Evolutionary conservation across 64 coral and sea anemone species (phyloP).

Genomic region (Catalaphyllia jardinei): DNA sequence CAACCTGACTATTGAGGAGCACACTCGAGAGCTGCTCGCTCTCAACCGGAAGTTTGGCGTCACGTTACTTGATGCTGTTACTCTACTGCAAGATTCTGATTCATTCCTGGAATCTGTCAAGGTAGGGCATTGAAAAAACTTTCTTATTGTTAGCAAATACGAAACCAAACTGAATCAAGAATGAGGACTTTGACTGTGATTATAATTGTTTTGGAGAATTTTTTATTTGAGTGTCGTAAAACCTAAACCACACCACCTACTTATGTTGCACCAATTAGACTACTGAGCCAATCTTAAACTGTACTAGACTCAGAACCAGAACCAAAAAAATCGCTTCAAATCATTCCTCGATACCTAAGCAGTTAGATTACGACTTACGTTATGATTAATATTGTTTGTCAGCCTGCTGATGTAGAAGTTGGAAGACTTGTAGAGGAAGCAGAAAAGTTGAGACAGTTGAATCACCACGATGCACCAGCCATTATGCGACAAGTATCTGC

Average conservation of each 20-base stretch:
- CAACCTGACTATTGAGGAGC: conserved; percentile 84
- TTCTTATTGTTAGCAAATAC: too few species aligned
- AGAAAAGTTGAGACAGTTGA: conserved; percentile 55
- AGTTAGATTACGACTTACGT: not conserved
- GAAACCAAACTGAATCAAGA: too few species aligned
- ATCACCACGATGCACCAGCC: conserved; percentile 83
- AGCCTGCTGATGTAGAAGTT: conserved; percentile 91
- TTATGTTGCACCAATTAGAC: too few species aligned
- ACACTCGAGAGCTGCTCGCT: conserved; percentile 76
- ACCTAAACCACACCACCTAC: too few species aligned
- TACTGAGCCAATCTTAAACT: too few species aligned
- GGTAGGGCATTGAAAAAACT: conserved; percentile 21
- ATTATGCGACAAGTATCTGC: conserved; percentile 75
- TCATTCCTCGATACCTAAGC: too few species aligned
- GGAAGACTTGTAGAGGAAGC: conserved; percentile 70
- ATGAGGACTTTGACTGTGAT: too few species aligned
- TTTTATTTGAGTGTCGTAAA: too few species aligned
- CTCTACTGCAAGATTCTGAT: conserved; percentile 94
- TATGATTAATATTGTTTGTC: not conserved
- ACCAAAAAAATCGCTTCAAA: too few species aligned
- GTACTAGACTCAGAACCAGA: too few species aligned
- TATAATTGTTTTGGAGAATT: too few species aligned
- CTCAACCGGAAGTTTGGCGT: conserved; percentile 92
- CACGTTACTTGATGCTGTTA: conserved; percentile 87
- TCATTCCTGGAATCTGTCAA: conserved; percentile 92